These are phyloP conservation scores for Bradysia coprophila DNA, from an alignment of 1,140 invertebrate species.

Conservation along the genomic window DNA sequence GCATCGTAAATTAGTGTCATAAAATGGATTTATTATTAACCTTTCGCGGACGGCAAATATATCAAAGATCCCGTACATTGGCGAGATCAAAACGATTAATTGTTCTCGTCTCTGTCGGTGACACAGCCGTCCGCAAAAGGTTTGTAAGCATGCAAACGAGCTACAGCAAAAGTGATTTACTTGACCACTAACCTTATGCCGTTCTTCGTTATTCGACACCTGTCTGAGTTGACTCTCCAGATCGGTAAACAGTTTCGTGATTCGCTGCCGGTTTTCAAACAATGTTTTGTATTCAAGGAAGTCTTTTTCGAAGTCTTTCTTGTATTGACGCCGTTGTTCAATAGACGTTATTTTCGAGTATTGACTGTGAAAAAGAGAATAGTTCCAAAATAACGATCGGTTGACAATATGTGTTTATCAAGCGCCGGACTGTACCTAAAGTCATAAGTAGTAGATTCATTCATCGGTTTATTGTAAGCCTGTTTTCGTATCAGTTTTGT, in stretches of 20 bases:
- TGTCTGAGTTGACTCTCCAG: slow-evolving; percentile 45
- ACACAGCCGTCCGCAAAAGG: no score
- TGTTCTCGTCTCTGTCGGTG: no score
- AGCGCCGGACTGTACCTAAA: no score
- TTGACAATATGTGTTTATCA: no score
- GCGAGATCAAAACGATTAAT: no score
- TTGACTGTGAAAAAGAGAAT: slow-evolving; percentile 31
- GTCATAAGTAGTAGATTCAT: neutral
- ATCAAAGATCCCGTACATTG: no score
- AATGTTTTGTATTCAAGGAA: slow-evolving; percentile 67
- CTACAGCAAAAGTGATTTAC: no score
- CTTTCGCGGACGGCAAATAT: no score
- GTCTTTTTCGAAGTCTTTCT: slow-evolving; percentile 69
- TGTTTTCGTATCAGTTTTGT: neutral
- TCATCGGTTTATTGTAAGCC: neutral
- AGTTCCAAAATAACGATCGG: no score
- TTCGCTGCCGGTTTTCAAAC: slow-evolving; percentile 53
- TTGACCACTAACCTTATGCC: slow-evolving; percentile 32
- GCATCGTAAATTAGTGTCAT: no score
- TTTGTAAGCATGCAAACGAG: no score
- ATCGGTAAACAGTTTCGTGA: slow-evolving; percentile 53
- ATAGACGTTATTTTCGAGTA: slow-evolving; percentile 56
- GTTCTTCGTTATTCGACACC: slow-evolving; percentile 22
- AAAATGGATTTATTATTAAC: no score
- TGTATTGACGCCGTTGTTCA: slow-evolving; percentile 66